These are phyloP conservation scores for Hipparchia semele DNA, from an alignment of 2,888 invertebrate species.

Conservation along the genomic window DNA sequence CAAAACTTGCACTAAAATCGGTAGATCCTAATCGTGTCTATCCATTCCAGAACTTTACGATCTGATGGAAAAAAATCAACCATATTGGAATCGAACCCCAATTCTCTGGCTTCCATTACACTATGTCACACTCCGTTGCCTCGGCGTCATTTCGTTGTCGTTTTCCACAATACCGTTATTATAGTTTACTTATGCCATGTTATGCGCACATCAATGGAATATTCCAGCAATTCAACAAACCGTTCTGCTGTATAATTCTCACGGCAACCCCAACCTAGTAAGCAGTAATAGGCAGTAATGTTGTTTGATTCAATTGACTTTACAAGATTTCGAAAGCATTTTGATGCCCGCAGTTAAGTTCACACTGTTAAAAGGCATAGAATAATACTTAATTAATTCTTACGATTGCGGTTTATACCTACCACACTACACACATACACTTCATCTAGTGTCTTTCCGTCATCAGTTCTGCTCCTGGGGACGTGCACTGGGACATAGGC, in stretches of 20 bases:
- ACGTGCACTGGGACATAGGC: no score
- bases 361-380: constrained; percentile 10
- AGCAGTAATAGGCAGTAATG: neutral
- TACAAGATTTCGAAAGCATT: constrained; percentile 10
- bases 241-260: neutral
- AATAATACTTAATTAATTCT: neutral
- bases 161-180: neutral
- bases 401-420: neutral
- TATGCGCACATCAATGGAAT: neutral
- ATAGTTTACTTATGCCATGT: neutral
- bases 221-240: neutral
- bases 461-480: no score
- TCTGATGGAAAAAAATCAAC: no score
- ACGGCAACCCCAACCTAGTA: neutral
- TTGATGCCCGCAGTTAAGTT: neutral
- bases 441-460: no score
- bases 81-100: no score
- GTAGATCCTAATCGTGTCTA: no score
- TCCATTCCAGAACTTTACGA: no score
- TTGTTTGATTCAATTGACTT: neutral
- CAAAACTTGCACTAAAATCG: no score
- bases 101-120: no score
- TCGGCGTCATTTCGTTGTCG: no score
- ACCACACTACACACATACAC: no score
- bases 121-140: no score